Conservation (phyloP, 2,888 invertebrate genomes). For the Drosophila anomelani region DNA sequence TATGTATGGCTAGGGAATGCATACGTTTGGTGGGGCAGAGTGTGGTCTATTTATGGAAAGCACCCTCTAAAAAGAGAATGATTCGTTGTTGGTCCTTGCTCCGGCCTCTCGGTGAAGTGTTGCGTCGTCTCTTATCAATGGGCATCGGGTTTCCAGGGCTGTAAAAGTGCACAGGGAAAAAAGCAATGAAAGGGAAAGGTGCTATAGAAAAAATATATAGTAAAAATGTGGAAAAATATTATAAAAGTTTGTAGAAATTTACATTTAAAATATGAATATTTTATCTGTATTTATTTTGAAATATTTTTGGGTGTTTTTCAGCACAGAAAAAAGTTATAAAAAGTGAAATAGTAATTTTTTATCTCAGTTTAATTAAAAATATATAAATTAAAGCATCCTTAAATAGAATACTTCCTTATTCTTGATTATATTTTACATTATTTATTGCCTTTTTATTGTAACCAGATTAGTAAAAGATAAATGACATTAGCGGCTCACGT, state of each 20-base stretch:
- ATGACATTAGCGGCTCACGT: neutral
- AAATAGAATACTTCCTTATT: too few relatives aligned
- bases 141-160: conserved; percentile 17
- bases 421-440: too few relatives aligned
- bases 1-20: conserved; percentile 24
- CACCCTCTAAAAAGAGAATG: conserved; percentile 20
- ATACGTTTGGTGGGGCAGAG: conserved; percentile 4
- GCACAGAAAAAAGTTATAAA: too few relatives aligned
- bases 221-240: neutral
- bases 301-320: too few relatives aligned
- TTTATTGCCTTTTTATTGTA: neutral
- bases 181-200: neutral
- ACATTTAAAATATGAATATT: neutral
- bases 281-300: too few relatives aligned
- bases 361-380: too few relatives aligned
- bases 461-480: neutral
- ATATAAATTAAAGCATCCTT: too few relatives aligned
- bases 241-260: neutral
- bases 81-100: conserved; percentile 25
- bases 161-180: neutral
- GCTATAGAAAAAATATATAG: neutral
- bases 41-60: conserved; percentile 26
- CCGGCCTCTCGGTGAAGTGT: neutral
- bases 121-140: conserved; percentile 19
- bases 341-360: too few relatives aligned